Base-by-base conservation (phyloP, 2,113 vertebrate species). In the Aldabrachelys gigantea region DNA sequence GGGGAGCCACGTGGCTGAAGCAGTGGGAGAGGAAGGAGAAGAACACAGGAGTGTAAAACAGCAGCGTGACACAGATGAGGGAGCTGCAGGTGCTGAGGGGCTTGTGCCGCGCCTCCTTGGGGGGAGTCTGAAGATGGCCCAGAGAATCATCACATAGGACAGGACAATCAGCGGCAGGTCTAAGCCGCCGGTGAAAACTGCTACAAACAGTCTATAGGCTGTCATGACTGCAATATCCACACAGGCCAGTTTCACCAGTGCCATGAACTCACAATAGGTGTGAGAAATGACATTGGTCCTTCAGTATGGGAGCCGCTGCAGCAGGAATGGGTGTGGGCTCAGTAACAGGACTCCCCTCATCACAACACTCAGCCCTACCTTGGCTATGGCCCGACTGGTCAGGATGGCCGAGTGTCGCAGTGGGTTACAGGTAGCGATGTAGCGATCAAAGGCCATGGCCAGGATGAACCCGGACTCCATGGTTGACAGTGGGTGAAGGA, bases 391-490 rank as follows among this genome's bases (percentile, higher is more conserved):
- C 3, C 87, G 13, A 24, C 88, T 4, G 0, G 97, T 97, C 56
- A 98, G 87, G 25, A 98, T 35, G 0, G 82, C 85, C 14, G 72
- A 80, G 5, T 97, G 98, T 76, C 97, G 94, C 47, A 97, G 65
- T 1, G 97, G 97, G 35, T 94, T 92, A 25, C 96, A 98, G 62
- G 97, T 97, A 10, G 97, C 96, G 38, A 98, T 82, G 6, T 97
- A 98, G 22, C 86, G 72, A 84, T 98, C 97, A 89, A 96, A 97
- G 49, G 97, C 97, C 97, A 96, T 98, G 14, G 96, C 96, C 62
- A 65, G 6, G 6, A 65, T 65, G 31, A 65, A 65, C 14, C 59
- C 59, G 14, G 59, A 65, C 59, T 98, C 98, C 84, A 97, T 95
- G 49, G 96, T 97, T 16, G 97, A 35, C 12, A 97, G 97, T 9